Conservation (phyloP, 2,797 vertebrate species). For the Chromis chromis region DNA sequence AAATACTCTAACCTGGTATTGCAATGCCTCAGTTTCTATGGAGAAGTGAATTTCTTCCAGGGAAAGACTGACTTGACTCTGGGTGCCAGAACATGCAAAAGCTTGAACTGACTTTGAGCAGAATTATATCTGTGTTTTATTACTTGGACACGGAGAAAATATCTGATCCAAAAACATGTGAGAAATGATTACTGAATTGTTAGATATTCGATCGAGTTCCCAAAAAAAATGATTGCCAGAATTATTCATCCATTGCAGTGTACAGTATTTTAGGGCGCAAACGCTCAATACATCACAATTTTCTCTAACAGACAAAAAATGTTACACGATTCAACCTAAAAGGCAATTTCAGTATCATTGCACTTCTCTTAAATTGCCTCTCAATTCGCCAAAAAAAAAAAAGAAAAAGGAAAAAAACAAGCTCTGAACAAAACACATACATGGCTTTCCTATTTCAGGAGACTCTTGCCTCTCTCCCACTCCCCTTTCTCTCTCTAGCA, state of each 20-base stretch:
- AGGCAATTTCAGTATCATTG: constrained; percentile 60
- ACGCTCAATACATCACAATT: constrained; percentile 20
- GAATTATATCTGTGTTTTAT: background rate
- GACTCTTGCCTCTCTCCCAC: constrained; percentile 2
- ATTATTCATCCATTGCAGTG: constrained; percentile 16
- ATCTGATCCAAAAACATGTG: background rate
- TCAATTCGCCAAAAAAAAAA: constrained; percentile 35
- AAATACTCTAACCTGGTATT: background rate
- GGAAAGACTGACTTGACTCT: background rate
- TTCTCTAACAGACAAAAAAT: constrained; percentile 41
- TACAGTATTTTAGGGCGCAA: constrained; percentile 5
- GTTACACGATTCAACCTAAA: constrained; percentile 48
- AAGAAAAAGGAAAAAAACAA: constrained; percentile 27
- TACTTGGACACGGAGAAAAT: background rate
- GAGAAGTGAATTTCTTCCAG: background rate
- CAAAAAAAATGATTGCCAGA: background rate
- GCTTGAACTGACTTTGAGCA: background rate
- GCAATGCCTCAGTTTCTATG: background rate
- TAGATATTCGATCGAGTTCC: background rate
- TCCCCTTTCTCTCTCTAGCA: constrained; percentile 55
- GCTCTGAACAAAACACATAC: constrained; percentile 54
- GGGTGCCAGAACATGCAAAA: background rate
- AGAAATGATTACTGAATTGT: background rate
- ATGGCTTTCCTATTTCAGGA: constrained; percentile 5
- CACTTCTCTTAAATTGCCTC: constrained; percentile 66